Base-by-base conservation (phyloP, 2,797 vertebrate genomes). In the Platyrinchus mystaceus region DNA sequence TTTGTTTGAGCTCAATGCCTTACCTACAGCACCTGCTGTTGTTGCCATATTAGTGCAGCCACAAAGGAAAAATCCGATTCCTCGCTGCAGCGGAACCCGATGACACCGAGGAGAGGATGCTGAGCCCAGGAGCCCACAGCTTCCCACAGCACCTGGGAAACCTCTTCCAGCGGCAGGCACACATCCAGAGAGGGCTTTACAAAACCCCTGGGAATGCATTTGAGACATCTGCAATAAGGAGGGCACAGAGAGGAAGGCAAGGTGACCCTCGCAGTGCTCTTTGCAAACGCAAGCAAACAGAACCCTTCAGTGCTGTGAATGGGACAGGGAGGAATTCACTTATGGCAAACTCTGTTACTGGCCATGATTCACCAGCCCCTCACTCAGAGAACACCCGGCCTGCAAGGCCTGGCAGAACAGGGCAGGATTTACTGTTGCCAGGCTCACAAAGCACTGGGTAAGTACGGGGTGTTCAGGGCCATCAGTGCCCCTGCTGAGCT, bases 1-100 rank as follows among this genome's bases (percentile, higher is more conserved):
- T 21, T 91, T 85, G 46, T 76, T 92, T 89, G 39, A 73, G 60
- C 46, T 93, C 79, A 64, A 77, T 83, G 67, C 71, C 74, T 90
- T 71, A 85, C 63, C 85, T 73, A 82, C 68, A 83, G 49, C 85
- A 87, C 37, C 59, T 93, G 27, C 68, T 83, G 28, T 49, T 92
- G 24, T 8, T 75, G 67, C 56, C 26, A 2, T 19, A 10, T 89
- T 52, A 84, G 68, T 39, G 77, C 84, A 84, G 4, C 67, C 89
- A 69, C 58, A 52, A 32, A 60, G 47, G 13, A 59, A 82, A 69
- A 60, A 37, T 9, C n/a, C 18, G 39, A 27, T 36, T 93, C 41
- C 49, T 77, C 14, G 10, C 2, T 36, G 79, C 73, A 75, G 69
- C 1, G 0, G 73, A 92, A 83, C 4, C 13, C 28, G 3, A 30